These are phyloP conservation scores for Apamea crenata DNA, from an alignment of 2,888 invertebrate species.

Conservation along the genomic window DNA sequence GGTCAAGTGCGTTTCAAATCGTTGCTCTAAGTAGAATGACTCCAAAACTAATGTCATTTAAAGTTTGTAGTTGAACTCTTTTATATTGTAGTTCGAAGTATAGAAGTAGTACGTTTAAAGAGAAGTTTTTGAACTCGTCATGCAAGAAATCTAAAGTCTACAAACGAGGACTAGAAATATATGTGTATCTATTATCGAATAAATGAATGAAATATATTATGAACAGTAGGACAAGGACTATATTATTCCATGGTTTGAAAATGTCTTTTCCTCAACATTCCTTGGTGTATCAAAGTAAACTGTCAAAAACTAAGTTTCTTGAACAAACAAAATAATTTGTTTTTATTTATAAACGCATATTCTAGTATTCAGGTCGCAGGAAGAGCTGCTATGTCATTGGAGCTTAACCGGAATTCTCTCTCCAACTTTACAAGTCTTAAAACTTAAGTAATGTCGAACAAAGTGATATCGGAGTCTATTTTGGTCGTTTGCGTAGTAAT, in stretches of 20 bases:
- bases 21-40: neutral
- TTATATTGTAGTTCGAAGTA: neutral
- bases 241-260: neutral
- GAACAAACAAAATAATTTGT: neutral
- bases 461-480: neutral
- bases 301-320: neutral
- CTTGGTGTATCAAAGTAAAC: neutral
- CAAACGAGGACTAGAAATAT: neutral
- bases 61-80: neutral
- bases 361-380: neutral
- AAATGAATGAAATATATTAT: neutral
- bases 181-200: neutral
- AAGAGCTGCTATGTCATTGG: neutral
- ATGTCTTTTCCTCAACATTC: neutral
- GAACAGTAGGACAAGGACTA: neutral
- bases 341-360: neutral
- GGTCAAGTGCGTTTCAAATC: neutral
- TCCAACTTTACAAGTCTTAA: neutral
- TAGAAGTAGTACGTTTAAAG: neutral
- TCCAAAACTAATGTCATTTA: neutral
- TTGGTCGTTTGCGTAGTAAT: neutral
- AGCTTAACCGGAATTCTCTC: neutral
- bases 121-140: neutral
- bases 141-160: neutral
- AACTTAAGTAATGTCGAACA: neutral